Conservation (phyloP, 2,113 vertebrate species). For the Balaeniceps rex region DNA sequence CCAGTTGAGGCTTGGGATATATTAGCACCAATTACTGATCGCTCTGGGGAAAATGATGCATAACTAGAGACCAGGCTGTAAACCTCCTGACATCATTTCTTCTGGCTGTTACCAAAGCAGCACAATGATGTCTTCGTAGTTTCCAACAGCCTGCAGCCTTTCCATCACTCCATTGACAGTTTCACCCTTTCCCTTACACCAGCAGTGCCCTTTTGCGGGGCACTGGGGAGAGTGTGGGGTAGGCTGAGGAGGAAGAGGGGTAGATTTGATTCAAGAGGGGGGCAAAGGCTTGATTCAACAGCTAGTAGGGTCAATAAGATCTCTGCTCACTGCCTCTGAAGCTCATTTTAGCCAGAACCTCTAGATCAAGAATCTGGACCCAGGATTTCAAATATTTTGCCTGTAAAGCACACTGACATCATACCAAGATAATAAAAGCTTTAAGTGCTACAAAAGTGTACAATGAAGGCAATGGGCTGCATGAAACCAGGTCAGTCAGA, state of each 20-base stretch:
- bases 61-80: not conserved
- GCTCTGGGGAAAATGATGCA: accelerated
- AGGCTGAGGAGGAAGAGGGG: not conserved
- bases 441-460: not conserved
- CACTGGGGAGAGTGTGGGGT: not conserved
- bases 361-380: not conserved
- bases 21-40: not conserved
- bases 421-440: not conserved
- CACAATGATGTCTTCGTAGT: accelerated
- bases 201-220: not conserved
- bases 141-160: not conserved
- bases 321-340: not conserved
- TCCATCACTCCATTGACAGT: not conserved
- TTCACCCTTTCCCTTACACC: not conserved
- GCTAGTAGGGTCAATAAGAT: not conserved
- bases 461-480: not conserved
- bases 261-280: not conserved
- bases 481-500: not conserved
- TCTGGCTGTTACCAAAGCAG: not conserved
- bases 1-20: not conserved
- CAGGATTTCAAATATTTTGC: not conserved
- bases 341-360: not conserved
- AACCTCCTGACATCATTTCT: not conserved
- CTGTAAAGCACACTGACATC: not conserved
- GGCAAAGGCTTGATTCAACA: not conserved